Conservation (phyloP, 2,888 invertebrate species). For the Callosobruchus maculatus region DNA sequence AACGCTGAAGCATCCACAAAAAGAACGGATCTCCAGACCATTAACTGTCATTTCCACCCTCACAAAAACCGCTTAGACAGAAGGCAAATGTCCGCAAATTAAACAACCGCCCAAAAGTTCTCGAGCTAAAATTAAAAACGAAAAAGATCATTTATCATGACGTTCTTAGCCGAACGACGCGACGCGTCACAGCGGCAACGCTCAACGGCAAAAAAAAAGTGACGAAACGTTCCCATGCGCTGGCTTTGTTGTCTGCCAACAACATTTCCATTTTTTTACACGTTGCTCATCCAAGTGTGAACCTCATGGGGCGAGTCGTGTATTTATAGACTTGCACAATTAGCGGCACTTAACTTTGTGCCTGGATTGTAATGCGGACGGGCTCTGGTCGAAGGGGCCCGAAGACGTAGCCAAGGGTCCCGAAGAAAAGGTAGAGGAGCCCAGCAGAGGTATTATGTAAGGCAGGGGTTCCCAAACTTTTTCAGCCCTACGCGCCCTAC, state of each 20-base stretch:
- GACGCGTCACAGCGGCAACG: not conserved
- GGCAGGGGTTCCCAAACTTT: no score
- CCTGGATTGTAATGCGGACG: not conserved
- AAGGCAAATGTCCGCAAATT: not conserved
- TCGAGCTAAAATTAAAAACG: not conserved
- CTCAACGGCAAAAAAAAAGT: not conserved
- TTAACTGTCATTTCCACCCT: not conserved
- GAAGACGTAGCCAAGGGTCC: not conserved
- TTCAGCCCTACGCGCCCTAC: no score
- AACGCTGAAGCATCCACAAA: not conserved
- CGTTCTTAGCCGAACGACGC: not conserved
- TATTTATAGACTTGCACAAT: not conserved
- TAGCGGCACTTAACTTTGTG: not conserved
- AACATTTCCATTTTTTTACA: not conserved
- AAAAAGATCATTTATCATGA: not conserved
- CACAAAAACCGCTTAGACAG: not conserved
- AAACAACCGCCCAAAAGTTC: not conserved
- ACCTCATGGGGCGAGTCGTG: not conserved
- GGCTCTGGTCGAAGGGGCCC: not conserved
- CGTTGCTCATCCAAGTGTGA: not conserved
- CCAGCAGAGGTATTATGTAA: no score
- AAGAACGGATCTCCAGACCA: not conserved
- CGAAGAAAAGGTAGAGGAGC: not conserved
- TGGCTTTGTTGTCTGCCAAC: not conserved
- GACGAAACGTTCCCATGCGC: not conserved